Base-by-base conservation (phyloP, 2,797 vertebrate genomes). In the Vipera ursinii region DNA sequence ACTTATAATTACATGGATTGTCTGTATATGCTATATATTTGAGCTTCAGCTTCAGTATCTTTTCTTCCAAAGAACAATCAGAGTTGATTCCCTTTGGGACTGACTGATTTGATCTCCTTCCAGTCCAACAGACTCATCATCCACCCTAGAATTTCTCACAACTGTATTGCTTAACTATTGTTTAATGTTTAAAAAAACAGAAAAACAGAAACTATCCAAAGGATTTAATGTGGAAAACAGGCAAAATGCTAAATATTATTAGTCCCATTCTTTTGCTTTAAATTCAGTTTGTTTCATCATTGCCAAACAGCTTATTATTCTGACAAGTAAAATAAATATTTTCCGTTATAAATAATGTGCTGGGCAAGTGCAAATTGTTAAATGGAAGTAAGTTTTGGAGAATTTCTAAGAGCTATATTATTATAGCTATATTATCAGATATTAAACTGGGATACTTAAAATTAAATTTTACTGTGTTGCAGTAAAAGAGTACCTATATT, bases 331-430 rank as follows among this genome's bases (percentile, higher is more conserved):
- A 61, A 10, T 53, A 60, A 89, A 51, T 60, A 86, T 92, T 92
- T 89, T 48, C 51, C 48, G 38, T 13, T 78, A 57, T 60, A 82
- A 93, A 28, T 88, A 95, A 93, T 89, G 60, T 61, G 24, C 94
- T 93, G 24, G 24, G 65, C n/a, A 92, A 86, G 73, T 26, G 65
- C 85, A 92, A 92, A 90, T 89, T 20, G 69, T 88, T 82, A 93
- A 95, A 92, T 0, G 57, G 51, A 56, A 17, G 26, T 51, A 55
- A 32, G 86, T 89, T 82, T 61, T 88, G 88, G 89, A 89, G 92
- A 87, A 73, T 94, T 93, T 88, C 44, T 22, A 69, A 55, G 17
- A 86, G 14, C 5, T 92, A 20, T 90, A 87, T 92, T 90, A 22
- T 44, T 44, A 22, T 53, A n/a, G 8, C 60, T 3, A 38, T 82